Conservation (phyloP, 2,113 vertebrate genomes). For the Clinocottus analis region DNA sequence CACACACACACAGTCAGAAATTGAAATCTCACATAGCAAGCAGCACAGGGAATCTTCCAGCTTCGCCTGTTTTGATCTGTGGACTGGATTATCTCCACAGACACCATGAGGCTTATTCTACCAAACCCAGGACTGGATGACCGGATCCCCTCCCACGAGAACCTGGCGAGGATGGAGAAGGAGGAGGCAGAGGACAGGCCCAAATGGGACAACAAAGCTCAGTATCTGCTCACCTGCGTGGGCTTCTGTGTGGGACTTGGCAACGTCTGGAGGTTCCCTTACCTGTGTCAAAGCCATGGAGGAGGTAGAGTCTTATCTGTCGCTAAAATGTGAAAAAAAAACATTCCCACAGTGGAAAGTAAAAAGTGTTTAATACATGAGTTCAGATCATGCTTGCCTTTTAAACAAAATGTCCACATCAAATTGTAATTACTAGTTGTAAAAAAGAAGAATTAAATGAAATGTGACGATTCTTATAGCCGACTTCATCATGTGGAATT, state of each 20-base stretch:
- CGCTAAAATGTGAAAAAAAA: conserved; percentile 62
- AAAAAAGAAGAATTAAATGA: not conserved
- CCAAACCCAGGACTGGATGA: conserved; percentile 87
- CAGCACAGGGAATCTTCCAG: not conserved
- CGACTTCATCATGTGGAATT: not conserved
- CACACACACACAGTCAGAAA: not conserved
- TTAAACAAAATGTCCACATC: not conserved
- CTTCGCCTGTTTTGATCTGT: not conserved
- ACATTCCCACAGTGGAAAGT: not conserved
- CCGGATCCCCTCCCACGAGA: conserved; percentile 85
- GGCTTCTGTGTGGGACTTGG: conserved; percentile 98
- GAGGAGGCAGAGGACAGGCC: conserved; percentile 89
- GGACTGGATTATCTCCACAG: no score
- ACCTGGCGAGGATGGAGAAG: conserved; percentile 86
- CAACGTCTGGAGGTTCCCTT: conserved; percentile 98
- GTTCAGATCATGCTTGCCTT: not conserved
- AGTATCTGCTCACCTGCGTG: conserved; percentile 97
- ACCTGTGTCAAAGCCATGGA: conserved; percentile 96
- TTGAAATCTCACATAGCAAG: not conserved
- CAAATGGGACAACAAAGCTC: conserved; percentile 97
- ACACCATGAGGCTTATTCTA: conserved; percentile 81
- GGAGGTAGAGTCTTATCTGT: conserved; percentile 83
- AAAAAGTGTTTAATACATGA: not conserved
- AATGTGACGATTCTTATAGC: not conserved
- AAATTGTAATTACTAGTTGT: not conserved